Evolutionary conservation across 2,888 invertebrate genomes (phyloP).

Genomic region (Dicranocentrus wangi): DNA sequence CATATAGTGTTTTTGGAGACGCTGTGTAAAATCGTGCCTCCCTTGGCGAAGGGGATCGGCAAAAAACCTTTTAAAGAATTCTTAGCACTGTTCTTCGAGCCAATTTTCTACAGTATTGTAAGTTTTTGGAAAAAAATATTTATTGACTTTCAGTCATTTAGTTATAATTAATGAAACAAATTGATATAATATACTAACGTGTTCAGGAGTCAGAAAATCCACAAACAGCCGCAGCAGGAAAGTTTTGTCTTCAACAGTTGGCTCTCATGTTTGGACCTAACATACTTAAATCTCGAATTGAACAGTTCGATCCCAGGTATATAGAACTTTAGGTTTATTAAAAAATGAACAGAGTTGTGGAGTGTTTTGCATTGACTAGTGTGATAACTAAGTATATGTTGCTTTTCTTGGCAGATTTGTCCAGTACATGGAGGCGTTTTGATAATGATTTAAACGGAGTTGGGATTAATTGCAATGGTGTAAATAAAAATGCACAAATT

Average conservation of each 20-base stretch:
- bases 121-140: conserved; percentile 69
- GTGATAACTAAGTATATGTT: no score
- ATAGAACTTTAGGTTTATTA: no score
- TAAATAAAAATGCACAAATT: no score
- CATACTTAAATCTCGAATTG: conserved; percentile 77
- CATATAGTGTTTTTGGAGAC: conserved; percentile 77
- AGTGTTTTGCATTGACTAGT: no score
- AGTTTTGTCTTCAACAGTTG: conserved; percentile 76
- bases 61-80: conserved; percentile 77
- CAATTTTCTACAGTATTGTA: conserved; percentile 77
- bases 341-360: no score
- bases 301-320: conserved; percentile 76
- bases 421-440: conserved; percentile 47
- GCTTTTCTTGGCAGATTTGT: conserved; percentile 55
- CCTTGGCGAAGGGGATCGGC: conserved; percentile 76
- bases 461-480: no score
- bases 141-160: neutral
- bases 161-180: neutral
- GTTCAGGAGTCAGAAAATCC: conserved; percentile 77
- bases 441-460: no score
- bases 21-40: conserved; percentile 77
- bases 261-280: conserved; percentile 76
- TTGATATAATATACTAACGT: neutral
- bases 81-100: conserved; percentile 76
- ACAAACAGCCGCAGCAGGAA: conserved; percentile 77